Conservation (phyloP, 2,113 vertebrate genomes). For the Meleagris gallopavo region DNA sequence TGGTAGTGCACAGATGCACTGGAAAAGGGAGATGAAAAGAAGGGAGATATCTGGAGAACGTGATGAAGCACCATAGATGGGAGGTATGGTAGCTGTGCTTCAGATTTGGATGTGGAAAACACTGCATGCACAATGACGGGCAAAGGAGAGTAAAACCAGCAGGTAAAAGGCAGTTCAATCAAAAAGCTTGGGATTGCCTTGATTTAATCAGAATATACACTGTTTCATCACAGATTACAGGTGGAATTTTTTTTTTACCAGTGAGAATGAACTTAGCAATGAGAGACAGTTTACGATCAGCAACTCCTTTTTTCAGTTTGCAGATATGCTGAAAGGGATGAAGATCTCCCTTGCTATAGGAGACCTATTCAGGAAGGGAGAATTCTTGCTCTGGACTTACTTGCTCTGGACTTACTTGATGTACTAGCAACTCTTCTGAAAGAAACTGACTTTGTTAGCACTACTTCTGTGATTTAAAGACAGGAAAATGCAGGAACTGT, state of each 20-base stretch:
- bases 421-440: not conserved
- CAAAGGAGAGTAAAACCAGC: not conserved
- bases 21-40: conserved; percentile 3
- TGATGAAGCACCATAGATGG: not conserved
- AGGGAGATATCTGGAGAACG: not conserved
- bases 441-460: not conserved
- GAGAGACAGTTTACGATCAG: not conserved
- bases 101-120: not conserved
- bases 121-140: not conserved
- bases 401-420: not conserved
- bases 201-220: not conserved
- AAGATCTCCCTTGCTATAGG: not conserved
- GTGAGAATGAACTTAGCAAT: not conserved
- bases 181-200: not conserved
- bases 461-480: not conserved
- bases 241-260: not conserved
- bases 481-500: not conserved
- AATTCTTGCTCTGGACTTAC: not conserved
- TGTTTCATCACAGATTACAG: not conserved
- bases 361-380: not conserved
- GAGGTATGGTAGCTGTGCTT: not conserved
- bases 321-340: not conserved
- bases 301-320: not conserved
- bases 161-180: not conserved
- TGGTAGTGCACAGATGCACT: not conserved